These are phyloP conservation scores for Drosophila lutescens DNA, from an alignment of 2,888 invertebrate genomes.

Conservation along the genomic window DNA sequence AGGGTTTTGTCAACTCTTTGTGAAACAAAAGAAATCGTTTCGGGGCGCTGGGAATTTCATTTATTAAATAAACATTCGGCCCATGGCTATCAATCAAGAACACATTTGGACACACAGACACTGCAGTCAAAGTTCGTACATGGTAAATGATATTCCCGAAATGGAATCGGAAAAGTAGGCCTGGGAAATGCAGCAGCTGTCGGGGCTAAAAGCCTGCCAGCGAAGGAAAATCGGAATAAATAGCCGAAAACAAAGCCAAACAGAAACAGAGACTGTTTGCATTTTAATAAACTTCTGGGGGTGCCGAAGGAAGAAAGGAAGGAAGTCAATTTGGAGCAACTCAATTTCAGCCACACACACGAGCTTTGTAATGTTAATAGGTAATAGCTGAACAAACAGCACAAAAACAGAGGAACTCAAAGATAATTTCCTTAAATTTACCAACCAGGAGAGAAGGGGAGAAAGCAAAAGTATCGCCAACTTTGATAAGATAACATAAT, in stretches of 20 bases:
- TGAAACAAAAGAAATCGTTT: constrained; percentile 47
- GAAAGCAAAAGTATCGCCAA: constrained; percentile 64
- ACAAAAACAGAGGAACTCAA: constrained; percentile 52
- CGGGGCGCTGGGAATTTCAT: constrained; percentile 44
- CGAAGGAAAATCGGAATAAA: constrained; percentile 35
- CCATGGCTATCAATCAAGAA: constrained; percentile 70
- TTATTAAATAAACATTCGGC: constrained; percentile 70
- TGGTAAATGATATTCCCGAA: constrained; percentile 52
- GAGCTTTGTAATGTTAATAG: constrained; percentile 76
- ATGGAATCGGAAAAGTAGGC: constrained; percentile 51
- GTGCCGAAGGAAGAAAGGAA: constrained; percentile 21
- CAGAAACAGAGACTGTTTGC: constrained; percentile 45
- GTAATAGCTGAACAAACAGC: constrained; percentile 44
- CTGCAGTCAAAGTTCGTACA: constrained; percentile 36
- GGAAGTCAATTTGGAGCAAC: constrained; percentile 75
- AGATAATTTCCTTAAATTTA: constrained; percentile 72
- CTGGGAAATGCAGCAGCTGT: constrained; percentile 69
- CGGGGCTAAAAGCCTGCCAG: constrained; percentile 65
- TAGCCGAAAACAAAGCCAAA: constrained; percentile 27
- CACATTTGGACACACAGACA: constrained; percentile 53
- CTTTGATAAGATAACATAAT: constrained; percentile 81
- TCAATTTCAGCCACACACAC: constrained; percentile 63
- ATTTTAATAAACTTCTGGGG: constrained; percentile 63
- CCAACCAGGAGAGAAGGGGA: constrained; percentile 9
- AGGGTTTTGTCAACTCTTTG: constrained; percentile 13